These are phyloP conservation scores for Corbicula japonica DNA, from an alignment of 2,888 invertebrate species.

Conservation along the genomic window DNA sequence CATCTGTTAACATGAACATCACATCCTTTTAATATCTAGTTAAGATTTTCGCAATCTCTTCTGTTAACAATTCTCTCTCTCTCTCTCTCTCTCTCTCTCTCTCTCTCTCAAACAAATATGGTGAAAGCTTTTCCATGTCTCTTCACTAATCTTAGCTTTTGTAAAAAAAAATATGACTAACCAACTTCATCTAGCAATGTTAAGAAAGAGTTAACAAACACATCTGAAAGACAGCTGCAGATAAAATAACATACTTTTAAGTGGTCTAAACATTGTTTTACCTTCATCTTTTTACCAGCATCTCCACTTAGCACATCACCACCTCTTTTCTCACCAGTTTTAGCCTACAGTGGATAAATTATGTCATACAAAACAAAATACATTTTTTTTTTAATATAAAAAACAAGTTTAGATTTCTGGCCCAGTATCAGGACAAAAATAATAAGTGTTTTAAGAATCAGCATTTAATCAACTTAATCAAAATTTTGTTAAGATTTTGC, in stretches of 20 bases:
- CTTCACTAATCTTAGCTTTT: background rate
- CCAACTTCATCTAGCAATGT: background rate
- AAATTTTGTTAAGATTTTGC: too few species aligned
- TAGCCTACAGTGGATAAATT: conserved; percentile 2
- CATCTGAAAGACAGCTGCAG: conserved; percentile 31
- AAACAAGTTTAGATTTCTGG: too few species aligned
- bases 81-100: background rate
- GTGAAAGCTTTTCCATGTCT: background rate
- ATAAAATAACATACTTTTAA: background rate
- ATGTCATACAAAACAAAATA: background rate
- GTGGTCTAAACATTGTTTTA: background rate
- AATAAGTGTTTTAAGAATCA: background rate
- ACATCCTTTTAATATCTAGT: background rate
- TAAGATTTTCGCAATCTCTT: background rate
- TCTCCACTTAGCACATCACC: background rate
- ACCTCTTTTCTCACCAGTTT: conserved; percentile 34
- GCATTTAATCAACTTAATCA: background rate
- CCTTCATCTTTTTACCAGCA: conserved; percentile 15
- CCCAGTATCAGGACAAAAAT: too few species aligned
- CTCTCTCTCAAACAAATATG: background rate
- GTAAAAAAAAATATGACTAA: background rate
- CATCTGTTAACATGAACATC: too few species aligned
- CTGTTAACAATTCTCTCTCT: background rate
- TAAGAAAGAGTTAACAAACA: background rate
- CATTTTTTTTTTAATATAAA: too few species aligned